phyloP scores from a whole-genome alignment of 2,888 invertebrate genomes.

The Xanthorhoe spadicearia region DNA sequence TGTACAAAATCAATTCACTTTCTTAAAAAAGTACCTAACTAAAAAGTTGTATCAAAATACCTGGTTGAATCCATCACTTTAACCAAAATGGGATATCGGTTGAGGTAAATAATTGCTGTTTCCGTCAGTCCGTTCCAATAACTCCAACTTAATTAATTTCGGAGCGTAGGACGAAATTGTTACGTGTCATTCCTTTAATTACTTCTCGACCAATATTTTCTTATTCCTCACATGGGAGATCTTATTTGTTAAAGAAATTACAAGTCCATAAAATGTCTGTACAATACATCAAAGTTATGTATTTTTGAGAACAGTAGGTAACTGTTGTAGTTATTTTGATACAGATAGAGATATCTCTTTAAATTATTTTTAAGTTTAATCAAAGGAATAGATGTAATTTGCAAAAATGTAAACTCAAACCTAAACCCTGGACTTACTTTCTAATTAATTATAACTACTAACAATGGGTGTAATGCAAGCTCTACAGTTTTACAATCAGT shows the following conservation, averaged over 20 bases:
- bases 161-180: conserved; percentile 45
- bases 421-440: too few relatives aligned
- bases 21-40: background rate
- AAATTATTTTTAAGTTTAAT: background rate
- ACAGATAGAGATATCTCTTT: too few relatives aligned
- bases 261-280: background rate
- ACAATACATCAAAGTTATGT: background rate
- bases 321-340: too few relatives aligned
- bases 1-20: background rate
- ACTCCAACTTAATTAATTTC: conserved; percentile 41
- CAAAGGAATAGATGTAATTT: too few relatives aligned
- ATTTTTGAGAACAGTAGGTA: background rate
- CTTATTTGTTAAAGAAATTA: conserved; percentile 11
- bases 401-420: too few relatives aligned
- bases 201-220: conserved; percentile 38
- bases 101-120: conserved; percentile 34
- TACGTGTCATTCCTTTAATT: conserved; percentile 49
- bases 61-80: background rate
- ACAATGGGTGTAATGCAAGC: too few relatives aligned
- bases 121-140: conserved; percentile 37
- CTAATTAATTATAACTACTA: too few relatives aligned
- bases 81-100: background rate
- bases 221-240: conserved; percentile 28
- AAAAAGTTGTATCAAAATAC: background rate
- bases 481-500: too few relatives aligned